These are phyloP conservation scores for Aegithalos caudatus DNA, from an alignment of 2,113 vertebrate species.

Conservation along the genomic window DNA sequence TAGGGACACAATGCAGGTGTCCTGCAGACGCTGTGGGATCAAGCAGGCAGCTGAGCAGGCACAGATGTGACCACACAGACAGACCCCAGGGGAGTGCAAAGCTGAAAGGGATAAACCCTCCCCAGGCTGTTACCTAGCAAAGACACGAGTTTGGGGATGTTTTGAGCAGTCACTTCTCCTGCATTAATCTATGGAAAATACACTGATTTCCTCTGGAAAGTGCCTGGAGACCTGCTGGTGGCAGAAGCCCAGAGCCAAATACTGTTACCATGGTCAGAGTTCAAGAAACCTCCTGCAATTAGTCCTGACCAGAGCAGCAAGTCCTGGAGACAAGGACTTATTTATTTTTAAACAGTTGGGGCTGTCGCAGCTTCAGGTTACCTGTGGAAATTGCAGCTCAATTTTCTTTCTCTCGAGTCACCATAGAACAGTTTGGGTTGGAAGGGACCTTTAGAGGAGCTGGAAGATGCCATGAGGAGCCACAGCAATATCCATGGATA, in stretches of 20 bases:
- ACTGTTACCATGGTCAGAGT: neutral
- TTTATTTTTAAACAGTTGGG: neutral
- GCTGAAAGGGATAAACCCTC: neutral
- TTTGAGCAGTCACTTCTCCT: neutral
- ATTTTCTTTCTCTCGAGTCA: neutral
- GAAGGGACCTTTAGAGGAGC: neutral
- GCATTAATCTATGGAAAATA: neutral
- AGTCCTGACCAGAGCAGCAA: neutral
- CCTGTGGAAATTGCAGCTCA: neutral
- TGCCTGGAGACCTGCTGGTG: neutral
- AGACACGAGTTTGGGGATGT: accelerated
- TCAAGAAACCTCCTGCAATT: neutral
- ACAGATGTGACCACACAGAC: neutral
- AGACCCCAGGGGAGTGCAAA: neutral
- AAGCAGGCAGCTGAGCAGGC: neutral
- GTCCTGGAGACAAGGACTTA: neutral
- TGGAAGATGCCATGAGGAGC: neutral
- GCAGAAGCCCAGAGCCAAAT: neutral
- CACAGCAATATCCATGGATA: neutral
- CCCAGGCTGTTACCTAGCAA: neutral
- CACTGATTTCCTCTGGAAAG: neutral
- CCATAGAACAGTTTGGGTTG: neutral
- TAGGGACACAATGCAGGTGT: neutral
- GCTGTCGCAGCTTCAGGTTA: neutral
- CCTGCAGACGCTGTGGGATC: neutral